Base-by-base conservation (phyloP, 2,888 invertebrate species). In the Anticlea derivata region DNA sequence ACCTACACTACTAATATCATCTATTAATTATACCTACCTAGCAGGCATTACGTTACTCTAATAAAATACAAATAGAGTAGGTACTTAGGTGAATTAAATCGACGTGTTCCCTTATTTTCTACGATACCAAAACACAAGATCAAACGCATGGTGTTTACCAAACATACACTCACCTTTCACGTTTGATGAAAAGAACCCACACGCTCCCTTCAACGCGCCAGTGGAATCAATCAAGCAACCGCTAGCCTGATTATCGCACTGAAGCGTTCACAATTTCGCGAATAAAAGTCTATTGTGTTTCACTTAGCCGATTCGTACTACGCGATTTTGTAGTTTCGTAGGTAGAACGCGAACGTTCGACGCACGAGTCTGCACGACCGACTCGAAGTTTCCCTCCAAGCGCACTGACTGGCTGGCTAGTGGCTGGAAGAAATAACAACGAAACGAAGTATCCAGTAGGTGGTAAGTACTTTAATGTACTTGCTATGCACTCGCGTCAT, bases 221-320 rank as follows among this genome's bases (percentile, higher is more conserved):
- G 23, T 41, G 22, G 22, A 44, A 50, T 27, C 26, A 20, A 44
- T 13, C 33, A 43, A 24, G 13, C n/a, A 33, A 17, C 26, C 11
- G 17, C 8, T 8, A 30, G 20, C 24, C 43, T 38, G 29, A 41
- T 34, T 46, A 31, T 27, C 13, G 34, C 34, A 53, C 53, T 43
- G 47, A 26, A n/a, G n/a, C 37, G 35, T 43, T 30, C 33, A 44
- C 44, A 45, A 48, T 35, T n/a, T 45, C 20, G 39, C 38, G 47
- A 43, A 44, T 53, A 40, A 43, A 39, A 44, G 20, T 27, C 52
- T 49, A 44, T 53, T 49, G 53, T 53, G 34, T 48, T 24, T 44
- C 53, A 49, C 43, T 53, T 53, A 35, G 10, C 23, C 23, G 24
- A 53, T 37, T 34, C 31, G 5, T 30, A 39, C 27, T 38, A 44